Conservation (phyloP, 1,140 invertebrate genomes). For the Drosophila carrolli region DNA sequence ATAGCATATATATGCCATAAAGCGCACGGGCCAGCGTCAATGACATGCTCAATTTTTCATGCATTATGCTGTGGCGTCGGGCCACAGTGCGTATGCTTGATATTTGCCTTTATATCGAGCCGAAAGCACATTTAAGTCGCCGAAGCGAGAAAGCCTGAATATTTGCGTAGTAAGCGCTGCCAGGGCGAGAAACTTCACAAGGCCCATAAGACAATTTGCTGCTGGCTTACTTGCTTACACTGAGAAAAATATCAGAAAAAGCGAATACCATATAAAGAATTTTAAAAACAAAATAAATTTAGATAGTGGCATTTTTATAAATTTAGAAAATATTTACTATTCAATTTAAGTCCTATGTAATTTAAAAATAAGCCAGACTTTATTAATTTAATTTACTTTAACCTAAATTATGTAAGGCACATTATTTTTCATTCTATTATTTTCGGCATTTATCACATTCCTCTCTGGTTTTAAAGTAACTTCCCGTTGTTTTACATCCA, state of each 20-base stretch:
- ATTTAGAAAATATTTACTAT: no score
- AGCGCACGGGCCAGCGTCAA: constrained; percentile 54
- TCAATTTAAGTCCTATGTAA: no score
- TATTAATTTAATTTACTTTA: no score
- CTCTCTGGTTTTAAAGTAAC: no score
- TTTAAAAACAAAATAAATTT: no score
- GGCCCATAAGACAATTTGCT: constrained; percentile 75
- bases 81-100: constrained; percentile 76
- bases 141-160: constrained; percentile 49
- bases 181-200: constrained; percentile 21
- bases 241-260: neutral
- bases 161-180: constrained; percentile 65
- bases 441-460: no score
- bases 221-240: constrained; percentile 24
- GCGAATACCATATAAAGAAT: no score
- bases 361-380: no score
- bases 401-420: no score
- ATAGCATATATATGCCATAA: constrained; percentile 16
- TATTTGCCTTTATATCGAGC: constrained; percentile 69
- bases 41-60: constrained; percentile 79
- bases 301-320: no score
- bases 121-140: constrained; percentile 74
- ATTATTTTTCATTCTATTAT: no score
- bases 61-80: constrained; percentile 60
- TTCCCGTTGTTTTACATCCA: no score